A percentile compares a stretch with the other conserved stretches of the same genome.
Conservation (phyloP, 2,888 invertebrate genomes). For the Bellardia bayeri region DNA sequence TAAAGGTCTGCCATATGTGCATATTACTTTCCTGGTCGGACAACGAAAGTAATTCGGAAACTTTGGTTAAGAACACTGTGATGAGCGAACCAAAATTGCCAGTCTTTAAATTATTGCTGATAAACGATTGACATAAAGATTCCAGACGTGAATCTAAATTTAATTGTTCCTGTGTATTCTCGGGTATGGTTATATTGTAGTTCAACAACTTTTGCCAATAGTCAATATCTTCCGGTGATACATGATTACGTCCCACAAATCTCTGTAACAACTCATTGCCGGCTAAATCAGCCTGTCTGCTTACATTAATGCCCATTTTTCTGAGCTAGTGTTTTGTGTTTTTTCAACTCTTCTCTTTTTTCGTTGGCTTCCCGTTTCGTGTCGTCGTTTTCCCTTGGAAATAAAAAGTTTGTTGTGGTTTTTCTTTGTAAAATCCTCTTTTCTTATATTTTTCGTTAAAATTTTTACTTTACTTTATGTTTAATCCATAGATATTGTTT, state of each 20-base stretch:
- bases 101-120: conserved; percentile 93
- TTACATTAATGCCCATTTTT: conserved; percentile 93
- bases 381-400: conserved; percentile 2
- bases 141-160: conserved; percentile 92
- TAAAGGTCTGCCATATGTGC: conserved; percentile 97
- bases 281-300: conserved; percentile 91
- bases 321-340: neutral
- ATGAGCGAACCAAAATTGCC: conserved; percentile 96
- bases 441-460: neutral
- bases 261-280: conserved; percentile 91
- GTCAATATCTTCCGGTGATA: conserved; percentile 94
- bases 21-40: conserved; percentile 91
- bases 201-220: conserved; percentile 98
- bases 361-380: conserved; percentile 44
- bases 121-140: conserved; percentile 89
- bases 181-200: conserved; percentile 94
- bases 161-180: conserved; percentile 91
- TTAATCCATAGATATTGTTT: conserved; percentile 48
- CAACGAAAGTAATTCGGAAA: conserved; percentile 92
- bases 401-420: conserved; percentile 44
- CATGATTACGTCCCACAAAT: conserved; percentile 89
- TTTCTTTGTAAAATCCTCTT: conserved; percentile 7
- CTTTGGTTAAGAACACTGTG: conserved; percentile 92
- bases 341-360: conserved; percentile 4
- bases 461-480: conserved; percentile 11